phyloP scores from a whole-genome alignment of 2,113 vertebrate species.

The Lota lota region DNA sequence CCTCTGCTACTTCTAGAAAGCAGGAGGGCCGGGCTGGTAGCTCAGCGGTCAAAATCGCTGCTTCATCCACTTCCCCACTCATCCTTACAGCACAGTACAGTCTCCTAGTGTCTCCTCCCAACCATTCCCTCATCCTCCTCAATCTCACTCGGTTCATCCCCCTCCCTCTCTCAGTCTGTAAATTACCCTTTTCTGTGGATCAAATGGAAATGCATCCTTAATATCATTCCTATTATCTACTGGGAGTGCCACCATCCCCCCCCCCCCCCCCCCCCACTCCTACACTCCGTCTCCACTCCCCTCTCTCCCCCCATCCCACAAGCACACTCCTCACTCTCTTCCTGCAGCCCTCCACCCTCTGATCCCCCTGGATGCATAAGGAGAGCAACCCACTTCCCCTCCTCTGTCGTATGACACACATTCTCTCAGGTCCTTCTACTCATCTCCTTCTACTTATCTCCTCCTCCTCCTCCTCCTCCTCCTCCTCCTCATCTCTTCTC shows the following conservation, averaged over 20 bases:
- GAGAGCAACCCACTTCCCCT: not conserved
- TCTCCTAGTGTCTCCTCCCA: too few species aligned
- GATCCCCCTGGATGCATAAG: not conserved
- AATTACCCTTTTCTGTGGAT: conserved; percentile 1
- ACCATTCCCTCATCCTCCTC: too few species aligned
- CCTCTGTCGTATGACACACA: not conserved
- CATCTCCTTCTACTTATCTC: not conserved
- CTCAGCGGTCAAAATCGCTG: too few species aligned
- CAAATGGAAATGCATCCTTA: not conserved
- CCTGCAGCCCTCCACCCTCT: not conserved
- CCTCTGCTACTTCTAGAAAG: not conserved
- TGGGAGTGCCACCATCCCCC: not conserved
- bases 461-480: not conserved
- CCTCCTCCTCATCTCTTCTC: not conserved
- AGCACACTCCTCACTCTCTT: not conserved
- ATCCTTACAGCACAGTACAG: too few species aligned
- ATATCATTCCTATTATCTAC: not conserved
- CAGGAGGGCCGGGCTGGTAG: too few species aligned
- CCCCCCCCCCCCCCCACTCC: not conserved
- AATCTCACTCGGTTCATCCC: too few species aligned
- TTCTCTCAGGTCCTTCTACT: not conserved
- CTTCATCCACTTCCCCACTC: too few species aligned
- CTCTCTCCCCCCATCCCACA: not conserved
- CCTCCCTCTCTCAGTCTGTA: not conserved
- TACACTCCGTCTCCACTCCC: not conserved